phyloP scores from a whole-genome alignment of 2,797 vertebrate genomes.

The Gymnocypris eckloni region DNA sequence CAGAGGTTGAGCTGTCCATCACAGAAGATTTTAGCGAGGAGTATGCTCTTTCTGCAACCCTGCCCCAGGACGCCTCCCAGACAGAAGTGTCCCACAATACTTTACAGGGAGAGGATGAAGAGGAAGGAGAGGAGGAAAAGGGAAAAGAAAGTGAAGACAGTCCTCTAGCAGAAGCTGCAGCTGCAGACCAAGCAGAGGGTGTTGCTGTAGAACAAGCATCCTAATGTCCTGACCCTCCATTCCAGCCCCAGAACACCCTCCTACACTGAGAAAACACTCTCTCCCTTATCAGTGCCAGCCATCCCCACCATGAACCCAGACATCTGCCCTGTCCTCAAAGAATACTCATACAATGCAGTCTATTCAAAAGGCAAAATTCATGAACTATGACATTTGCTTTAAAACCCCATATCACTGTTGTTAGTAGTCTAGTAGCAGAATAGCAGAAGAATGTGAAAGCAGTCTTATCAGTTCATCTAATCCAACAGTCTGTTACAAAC shows the following conservation, averaged over 20 bases:
- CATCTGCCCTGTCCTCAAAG: slow-evolving; percentile 29
- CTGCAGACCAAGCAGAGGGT: slow-evolving; percentile 34
- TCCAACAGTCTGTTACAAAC: slow-evolving; percentile 10
- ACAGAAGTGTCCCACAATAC: slow-evolving; percentile 34
- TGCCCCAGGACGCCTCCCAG: slow-evolving; percentile 59
- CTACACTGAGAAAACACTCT: slow-evolving; percentile 32
- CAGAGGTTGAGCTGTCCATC: slow-evolving; percentile 53
- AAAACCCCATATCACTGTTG: not conserved
- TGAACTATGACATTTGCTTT: slow-evolving; percentile 22
- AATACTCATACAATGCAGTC: slow-evolving; percentile 9
- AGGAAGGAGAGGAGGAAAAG: slow-evolving; percentile 48
- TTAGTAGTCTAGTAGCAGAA: slow-evolving; percentile 14
- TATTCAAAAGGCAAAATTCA: slow-evolving; percentile 7
- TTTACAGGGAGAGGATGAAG: slow-evolving; percentile 33
- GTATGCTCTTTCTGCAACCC: slow-evolving; percentile 64
- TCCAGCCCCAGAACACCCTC: slow-evolving; percentile 20
- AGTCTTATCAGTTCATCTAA: not conserved
- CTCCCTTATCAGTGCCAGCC: slow-evolving; percentile 35
- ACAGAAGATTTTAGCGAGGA: slow-evolving; percentile 60
- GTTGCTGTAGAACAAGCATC: slow-evolving; percentile 36
- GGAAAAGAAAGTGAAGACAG: slow-evolving; percentile 31
- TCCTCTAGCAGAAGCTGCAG: slow-evolving; percentile 26
- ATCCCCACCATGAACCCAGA: slow-evolving; percentile 1
- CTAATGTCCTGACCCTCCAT: slow-evolving; percentile 43
- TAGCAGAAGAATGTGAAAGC: slow-evolving; percentile 19